Base-by-base conservation (phyloP, 2,888 invertebrate species). In the Tetanocera ferruginea region DNA sequence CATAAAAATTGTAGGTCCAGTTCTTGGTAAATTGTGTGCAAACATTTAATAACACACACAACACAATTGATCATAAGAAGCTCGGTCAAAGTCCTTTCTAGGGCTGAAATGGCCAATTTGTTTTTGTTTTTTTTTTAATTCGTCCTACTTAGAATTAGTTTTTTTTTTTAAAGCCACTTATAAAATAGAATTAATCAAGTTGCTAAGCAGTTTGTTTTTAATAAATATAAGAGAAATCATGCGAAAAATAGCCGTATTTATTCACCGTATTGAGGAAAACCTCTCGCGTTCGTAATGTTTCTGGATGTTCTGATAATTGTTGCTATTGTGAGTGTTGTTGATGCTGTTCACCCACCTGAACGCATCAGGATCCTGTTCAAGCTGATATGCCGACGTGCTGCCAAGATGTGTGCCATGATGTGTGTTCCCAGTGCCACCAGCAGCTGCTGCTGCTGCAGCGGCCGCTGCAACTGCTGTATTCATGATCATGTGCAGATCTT, bases 341-440 rank as follows among this genome's bases (percentile, higher is more conserved):
- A 5, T 37, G 55, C 34, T 64, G 19, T 66, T 75, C 67, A 85
- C 85, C 85, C 85, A 90, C 90, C 90, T 87, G 82, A 90, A 90
- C 71, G 89, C 87, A 83, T 90, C 90, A n/a, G 88, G 88, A 85
- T 90, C 90, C 78, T 88, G 88, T 60, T 89, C 88, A 8, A 66
- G 34, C 9, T 66, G 75, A 37, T 67, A 75, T 11, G 6, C 11
- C 43, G 43, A 43, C 14, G 43, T 43, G 9, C 75, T 43, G n/a
- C 25, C 49, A 17, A 43, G 31, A 8, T 23, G 25, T 0, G 23
- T 23, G 19, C 31, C 31, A 72, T 76, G 25, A 25, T 19, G 31
- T 9, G 34, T 5, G 79, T 79, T 2, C 51, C 80, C 17, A 72
- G 81, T 71, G 76, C 82, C 11, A 76, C 78, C 76, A 34, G 79